Percentiles rank a stretch among this genome's conserved stretches.
Evolutionary conservation across 2,113 vertebrate genomes (phyloP).

Genomic region (Heloderma charlesbogerti): DNA sequence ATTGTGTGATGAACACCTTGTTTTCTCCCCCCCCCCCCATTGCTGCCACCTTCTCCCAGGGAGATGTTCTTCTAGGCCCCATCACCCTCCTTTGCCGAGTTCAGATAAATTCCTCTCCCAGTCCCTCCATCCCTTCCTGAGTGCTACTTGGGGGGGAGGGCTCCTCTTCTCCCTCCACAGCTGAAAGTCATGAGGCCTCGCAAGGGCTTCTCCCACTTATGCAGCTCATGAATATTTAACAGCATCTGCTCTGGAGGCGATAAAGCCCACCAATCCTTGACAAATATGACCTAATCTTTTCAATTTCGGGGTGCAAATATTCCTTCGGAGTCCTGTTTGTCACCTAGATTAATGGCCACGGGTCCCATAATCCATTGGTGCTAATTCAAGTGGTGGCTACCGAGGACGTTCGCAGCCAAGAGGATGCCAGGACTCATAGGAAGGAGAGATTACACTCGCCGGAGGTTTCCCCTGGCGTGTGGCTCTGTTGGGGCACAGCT

Average conservation of each 20-base stretch:
- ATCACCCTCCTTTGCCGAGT: conserved; percentile 49
- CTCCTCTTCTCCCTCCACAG: conserved; percentile 67
- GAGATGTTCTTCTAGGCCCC: background rate
- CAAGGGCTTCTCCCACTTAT: conserved; percentile 85
- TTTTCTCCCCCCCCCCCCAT: background rate
- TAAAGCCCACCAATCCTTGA: conserved; percentile 97
- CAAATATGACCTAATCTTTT: conserved; percentile 99
- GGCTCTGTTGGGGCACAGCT: conserved; percentile 28
- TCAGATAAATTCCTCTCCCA: conserved; percentile 57
- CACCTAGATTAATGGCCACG: conserved; percentile 98
- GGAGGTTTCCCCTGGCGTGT: conserved; percentile 64
- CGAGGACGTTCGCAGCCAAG: conserved; percentile 79
- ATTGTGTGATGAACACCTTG: background rate
- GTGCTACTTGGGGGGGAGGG: conserved; percentile 18
- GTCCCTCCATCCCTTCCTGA: background rate
- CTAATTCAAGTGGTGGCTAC: conserved; percentile 98
- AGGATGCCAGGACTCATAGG: conserved; percentile 86
- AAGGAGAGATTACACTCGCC: conserved; percentile 83
- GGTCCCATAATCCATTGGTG: conserved; percentile 98
- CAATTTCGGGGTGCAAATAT: conserved; percentile 99
- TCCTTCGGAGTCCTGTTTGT: conserved; percentile 99
- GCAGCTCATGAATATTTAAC: conserved; percentile 98
- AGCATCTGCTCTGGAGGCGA: conserved; percentile 94
- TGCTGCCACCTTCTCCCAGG: background rate
- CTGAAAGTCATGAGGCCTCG: conserved; percentile 83